These are phyloP conservation scores for Athetis lepigone DNA, from an alignment of 2,888 invertebrate species.

Conservation along the genomic window DNA sequence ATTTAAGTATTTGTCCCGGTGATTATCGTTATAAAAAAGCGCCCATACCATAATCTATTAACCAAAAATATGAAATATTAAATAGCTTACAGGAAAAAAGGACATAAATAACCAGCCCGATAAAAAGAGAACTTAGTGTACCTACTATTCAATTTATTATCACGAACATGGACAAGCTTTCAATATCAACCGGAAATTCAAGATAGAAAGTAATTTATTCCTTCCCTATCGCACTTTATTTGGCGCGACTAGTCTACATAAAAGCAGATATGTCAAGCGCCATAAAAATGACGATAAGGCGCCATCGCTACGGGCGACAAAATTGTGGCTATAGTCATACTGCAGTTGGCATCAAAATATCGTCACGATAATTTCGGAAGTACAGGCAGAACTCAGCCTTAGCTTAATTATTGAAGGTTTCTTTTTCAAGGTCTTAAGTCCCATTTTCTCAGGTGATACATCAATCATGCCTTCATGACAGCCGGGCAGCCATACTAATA, in stretches of 20 bases:
- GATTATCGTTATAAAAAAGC: not conserved
- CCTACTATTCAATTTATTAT: not conserved
- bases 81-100: not conserved
- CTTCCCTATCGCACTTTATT: slow-evolving; percentile 3
- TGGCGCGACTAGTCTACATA: not conserved
- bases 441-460: no score
- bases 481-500: no score
- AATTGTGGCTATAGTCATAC: no score
- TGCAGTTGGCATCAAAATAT: no score
- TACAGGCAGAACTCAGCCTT: no score
- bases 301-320: no score
- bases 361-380: no score
- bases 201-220: slow-evolving; percentile 11
- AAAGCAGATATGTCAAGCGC: not conserved
- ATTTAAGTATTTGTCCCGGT: not conserved
- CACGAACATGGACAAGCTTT: not conserved
- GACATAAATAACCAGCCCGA: not conserved
- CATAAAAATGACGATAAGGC: not conserved
- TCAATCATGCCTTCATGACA: no score
- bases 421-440: no score
- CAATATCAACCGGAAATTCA: not conserved
- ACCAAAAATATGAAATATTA: no score
- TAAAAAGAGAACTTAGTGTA: not conserved
- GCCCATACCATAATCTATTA: not conserved
- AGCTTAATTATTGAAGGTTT: no score